A percentile compares a stretch with the other conserved stretches of the same genome.
phyloP scores from a whole-genome alignment of 2,888 invertebrate species.

The Craniophora ligustri region DNA sequence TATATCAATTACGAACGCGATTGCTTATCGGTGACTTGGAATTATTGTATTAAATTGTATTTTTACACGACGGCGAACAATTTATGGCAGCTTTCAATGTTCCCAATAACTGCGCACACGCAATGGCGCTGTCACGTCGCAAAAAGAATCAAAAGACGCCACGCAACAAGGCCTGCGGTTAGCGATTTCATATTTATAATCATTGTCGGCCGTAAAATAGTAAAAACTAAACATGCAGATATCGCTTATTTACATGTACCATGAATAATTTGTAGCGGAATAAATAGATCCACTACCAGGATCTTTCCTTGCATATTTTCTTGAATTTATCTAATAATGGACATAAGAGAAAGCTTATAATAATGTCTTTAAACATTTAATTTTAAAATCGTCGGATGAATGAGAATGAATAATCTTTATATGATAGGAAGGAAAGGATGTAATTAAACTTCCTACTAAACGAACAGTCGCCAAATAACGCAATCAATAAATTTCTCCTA shows the following conservation, averaged over 20 bases:
- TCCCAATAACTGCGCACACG: slow-evolving; percentile 75
- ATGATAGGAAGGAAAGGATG: no score
- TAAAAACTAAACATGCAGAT: slow-evolving; percentile 66
- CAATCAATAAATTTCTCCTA: slow-evolving; percentile 2
- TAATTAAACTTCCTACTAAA: no score
- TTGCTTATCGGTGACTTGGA: slow-evolving; percentile 47
- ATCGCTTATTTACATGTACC: slow-evolving; percentile 59
- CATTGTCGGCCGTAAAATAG: slow-evolving; percentile 66
- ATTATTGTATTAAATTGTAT: slow-evolving; percentile 72
- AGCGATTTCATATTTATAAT: slow-evolving; percentile 77
- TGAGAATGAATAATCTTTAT: no score
- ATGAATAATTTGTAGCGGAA: slow-evolving; percentile 42
- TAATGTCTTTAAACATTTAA: background rate
- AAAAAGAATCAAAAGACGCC: slow-evolving; percentile 64
- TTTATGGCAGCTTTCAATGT: slow-evolving; percentile 76
- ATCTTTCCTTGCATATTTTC: slow-evolving; percentile 30
- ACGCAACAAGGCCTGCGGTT: slow-evolving; percentile 73
- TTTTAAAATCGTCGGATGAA: no score
- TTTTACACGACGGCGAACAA: slow-evolving; percentile 64
- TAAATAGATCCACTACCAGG: slow-evolving; percentile 27
- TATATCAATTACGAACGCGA: slow-evolving; percentile 54
- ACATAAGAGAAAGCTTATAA: background rate
- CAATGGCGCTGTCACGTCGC: slow-evolving; percentile 68
- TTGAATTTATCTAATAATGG: no score
- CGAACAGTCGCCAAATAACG: slow-evolving; percentile 1